A percentile compares a stretch with the other conserved stretches of the same genome.
Conservation (phyloP, 2,113 vertebrate species). For the Dipodomys merriami region DNA sequence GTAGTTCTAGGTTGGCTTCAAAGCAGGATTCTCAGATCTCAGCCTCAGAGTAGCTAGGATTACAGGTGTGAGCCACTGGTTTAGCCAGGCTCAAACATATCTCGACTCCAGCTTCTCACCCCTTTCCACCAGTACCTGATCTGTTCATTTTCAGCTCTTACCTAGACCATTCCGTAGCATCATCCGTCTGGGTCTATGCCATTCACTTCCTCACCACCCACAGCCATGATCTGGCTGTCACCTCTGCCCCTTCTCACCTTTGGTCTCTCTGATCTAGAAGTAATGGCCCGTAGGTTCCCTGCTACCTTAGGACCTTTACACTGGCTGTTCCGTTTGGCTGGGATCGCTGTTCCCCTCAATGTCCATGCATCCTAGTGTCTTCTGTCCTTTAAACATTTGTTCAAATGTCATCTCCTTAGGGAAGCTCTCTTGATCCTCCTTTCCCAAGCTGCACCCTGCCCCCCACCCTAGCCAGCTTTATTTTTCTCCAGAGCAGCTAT, state of each 20-base stretch:
- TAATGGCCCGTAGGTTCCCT: background rate
- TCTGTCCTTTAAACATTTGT: background rate
- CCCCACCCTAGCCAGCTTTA: conserved; percentile 27
- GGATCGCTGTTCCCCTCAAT: background rate
- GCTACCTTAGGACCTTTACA: background rate
- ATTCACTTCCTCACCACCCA: no score
- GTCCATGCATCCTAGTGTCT: background rate
- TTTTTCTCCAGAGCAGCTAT: conserved; percentile 72
- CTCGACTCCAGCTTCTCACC: background rate
- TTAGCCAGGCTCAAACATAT: background rate
- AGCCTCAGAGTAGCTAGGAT: no score
- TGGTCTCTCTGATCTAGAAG: background rate
- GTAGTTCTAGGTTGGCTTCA: no score
- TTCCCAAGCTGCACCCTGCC: conserved; percentile 36
- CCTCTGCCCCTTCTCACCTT: background rate
- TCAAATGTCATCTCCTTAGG: conserved; percentile 4
- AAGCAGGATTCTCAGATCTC: no score
- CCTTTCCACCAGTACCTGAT: no score
- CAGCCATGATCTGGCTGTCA: background rate
- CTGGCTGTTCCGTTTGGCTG: background rate
- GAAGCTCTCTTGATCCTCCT: conserved; percentile 25
- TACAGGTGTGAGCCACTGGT: no score
- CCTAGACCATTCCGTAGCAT: background rate
- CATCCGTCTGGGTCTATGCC: no score
- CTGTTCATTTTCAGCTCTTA: background rate